Evolutionary conservation across 2,888 invertebrate genomes (phyloP), one percentile per base, ranked within the genome.

Genomic region (Pseudolycoriella hygida): DNA sequence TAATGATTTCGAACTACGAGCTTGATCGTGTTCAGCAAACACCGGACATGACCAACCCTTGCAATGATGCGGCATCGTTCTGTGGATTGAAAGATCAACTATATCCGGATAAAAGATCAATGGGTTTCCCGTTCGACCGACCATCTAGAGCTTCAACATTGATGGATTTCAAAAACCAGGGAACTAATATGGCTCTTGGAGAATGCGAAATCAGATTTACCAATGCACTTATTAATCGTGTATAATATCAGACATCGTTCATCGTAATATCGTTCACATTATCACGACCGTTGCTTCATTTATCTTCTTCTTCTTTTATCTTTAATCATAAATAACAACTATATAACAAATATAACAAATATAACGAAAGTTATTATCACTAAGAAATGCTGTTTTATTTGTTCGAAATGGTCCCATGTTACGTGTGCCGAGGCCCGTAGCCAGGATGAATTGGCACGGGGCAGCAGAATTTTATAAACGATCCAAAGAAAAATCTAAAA

Each of bases 1-100:
- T 73, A 39, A 85, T 86, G 83, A 68, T 86, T 47, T 79, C 85
- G 47, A 74, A 86, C 62, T 80, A 74, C 62, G 64, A 61, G 3
- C 71, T 73, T 8, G 86, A 87, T 49, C 17, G 12, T 10, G 41
- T 46, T 18, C 31, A 34, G 3, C 40, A 34, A 17, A 15, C n/a
- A 19, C 17, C 37, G 18, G 30, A 43, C 34, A 40, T 46, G 18
- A 43, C 14, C 3, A 11, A 15, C 8, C 25, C 54, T 4, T 79
- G 80, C 57, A 72, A 72, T 55, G 75, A 77, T 57, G 76, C 79
- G 0, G 68, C 72, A 1, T 77, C 78, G 39, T 80, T 76, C 67
- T 81, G 80, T 57, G 80, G 81, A 37, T 67, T 80, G 52, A 69
- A 76, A 47, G 77, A 79, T 59, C 69, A 74, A 49, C 62, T 67